Percentiles rank a stretch among this genome's conserved stretches.
Conservation (phyloP, 30 jellyfish, hydroid and myxozoan species). For the Cassiopea andromeda region DNA sequence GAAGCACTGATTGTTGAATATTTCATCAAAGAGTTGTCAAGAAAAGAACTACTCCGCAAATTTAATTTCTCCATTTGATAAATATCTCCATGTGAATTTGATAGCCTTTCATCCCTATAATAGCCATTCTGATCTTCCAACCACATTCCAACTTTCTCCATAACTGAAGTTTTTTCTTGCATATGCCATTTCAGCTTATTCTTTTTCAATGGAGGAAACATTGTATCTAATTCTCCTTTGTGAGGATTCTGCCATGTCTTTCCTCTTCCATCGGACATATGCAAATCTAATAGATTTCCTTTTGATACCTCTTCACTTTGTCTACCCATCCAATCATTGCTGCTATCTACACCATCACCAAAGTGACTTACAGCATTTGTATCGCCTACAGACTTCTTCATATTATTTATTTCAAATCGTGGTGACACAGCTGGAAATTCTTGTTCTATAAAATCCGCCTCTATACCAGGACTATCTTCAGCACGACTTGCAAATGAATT, state of each 20-base stretch:
- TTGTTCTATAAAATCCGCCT: slow-evolving; percentile 7
- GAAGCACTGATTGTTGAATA: slow-evolving; percentile 46
- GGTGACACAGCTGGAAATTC: slow-evolving; percentile 38
- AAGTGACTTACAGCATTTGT: slow-evolving; percentile 6
- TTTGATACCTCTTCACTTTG: not conserved
- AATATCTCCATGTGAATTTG: slow-evolving; percentile 64
- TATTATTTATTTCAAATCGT: slow-evolving; percentile 1
- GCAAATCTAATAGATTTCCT: slow-evolving; percentile 37
- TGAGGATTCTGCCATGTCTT: slow-evolving; percentile 27
- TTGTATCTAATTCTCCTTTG: slow-evolving; percentile 42
- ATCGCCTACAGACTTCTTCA: slow-evolving; percentile 9
- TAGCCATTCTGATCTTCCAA: slow-evolving; percentile 80
- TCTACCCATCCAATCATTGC: slow-evolving; percentile 27
- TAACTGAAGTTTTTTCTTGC: slow-evolving; percentile 67
- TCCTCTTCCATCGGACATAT: slow-evolving; percentile 1
- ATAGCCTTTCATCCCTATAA: slow-evolving; percentile 43
- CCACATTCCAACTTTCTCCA: slow-evolving; percentile 98
- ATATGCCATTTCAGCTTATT: slow-evolving; percentile 46
- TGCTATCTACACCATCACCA: slow-evolving; percentile 8
- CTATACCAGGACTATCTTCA: slow-evolving; percentile 34
- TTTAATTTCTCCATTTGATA: slow-evolving; percentile 20
- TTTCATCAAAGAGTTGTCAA: slow-evolving; percentile 11
- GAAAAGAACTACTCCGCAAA: not conserved
- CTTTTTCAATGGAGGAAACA: slow-evolving; percentile 58
- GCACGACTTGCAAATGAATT: slow-evolving; percentile 86